A percentile compares a stretch with the other conserved stretches of the same genome.
These are phyloP conservation scores for Crossaster papposus DNA, from an alignment of 53 echinoderm and acorn worm species.

Conservation along the genomic window DNA sequence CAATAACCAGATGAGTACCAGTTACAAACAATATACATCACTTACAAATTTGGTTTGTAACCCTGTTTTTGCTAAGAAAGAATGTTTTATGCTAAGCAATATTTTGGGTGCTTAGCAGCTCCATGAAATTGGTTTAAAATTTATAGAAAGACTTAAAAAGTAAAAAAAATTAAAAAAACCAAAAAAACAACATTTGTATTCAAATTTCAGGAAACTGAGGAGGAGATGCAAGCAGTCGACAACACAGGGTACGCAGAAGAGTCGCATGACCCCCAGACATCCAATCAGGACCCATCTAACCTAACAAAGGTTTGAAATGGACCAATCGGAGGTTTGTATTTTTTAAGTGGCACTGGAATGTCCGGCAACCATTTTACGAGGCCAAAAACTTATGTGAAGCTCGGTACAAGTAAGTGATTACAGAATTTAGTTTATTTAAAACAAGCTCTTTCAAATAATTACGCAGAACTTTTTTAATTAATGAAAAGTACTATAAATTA, in stretches of 20 bases:
- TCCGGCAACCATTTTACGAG: background rate
- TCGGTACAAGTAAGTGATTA: background rate
- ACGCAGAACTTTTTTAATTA: no score
- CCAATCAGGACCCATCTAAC: constrained; percentile 32
- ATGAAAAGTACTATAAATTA: no score
- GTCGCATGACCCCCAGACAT: constrained; percentile 46
- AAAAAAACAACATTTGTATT: background rate
- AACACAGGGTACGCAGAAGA: constrained; percentile 31
- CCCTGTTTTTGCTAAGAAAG: no score
- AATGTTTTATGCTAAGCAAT: no score
- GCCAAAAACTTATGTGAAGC: background rate
- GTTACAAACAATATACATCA: background rate
- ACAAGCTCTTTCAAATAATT: no score
- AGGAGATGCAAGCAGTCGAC: constrained; percentile 59
- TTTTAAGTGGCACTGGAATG: background rate
- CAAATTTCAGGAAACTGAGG: constrained; percentile 31
- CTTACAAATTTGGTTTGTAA: background rate
- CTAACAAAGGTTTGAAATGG: constrained; percentile 54
- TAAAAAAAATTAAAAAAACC: no score
- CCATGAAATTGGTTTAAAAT: no score
- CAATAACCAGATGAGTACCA: background rate
- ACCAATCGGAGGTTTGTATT: background rate
- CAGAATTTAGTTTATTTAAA: no score
- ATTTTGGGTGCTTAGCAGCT: no score
- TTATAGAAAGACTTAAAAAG: no score